A percentile compares a stretch with the other conserved stretches of the same genome.
These are phyloP conservation scores for Avahi laniger DNA, from an alignment of 2,797 vertebrate genomes.

Conservation along the genomic window DNA sequence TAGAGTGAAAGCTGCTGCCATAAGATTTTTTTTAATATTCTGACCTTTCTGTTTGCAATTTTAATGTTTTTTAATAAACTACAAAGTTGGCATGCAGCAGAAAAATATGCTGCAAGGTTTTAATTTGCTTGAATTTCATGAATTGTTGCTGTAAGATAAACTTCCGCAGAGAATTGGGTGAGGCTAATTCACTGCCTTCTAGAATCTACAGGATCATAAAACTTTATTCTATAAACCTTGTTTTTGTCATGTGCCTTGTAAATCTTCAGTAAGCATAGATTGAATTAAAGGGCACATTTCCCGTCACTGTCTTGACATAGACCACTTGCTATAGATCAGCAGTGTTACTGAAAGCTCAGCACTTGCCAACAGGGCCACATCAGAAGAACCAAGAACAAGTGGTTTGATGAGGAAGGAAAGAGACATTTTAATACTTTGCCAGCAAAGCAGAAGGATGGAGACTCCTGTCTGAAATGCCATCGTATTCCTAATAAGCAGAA, in stretches of 20 bases:
- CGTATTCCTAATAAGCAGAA: too few relatives aligned
- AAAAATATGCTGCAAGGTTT: neutral
- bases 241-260: accelerated
- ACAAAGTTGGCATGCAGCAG: neutral
- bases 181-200: neutral
- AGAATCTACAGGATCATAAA: neutral
- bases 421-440: too few relatives aligned
- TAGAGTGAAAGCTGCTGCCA: neutral
- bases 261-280: accelerated
- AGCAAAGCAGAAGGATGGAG: too few relatives aligned
- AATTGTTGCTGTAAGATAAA: neutral
- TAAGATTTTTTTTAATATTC: constrained; percentile 6
- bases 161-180: neutral
- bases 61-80: neutral
- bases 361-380: too few relatives aligned
- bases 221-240: neutral
- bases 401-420: too few relatives aligned
- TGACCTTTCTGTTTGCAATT: neutral
- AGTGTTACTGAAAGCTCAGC: too few relatives aligned
- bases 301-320: accelerated
- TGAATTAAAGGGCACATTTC: neutral
- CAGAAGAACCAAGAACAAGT: too few relatives aligned
- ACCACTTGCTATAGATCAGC: neutral
- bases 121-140: neutral
- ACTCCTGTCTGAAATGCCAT: too few relatives aligned